phyloP scores from a whole-genome alignment of 2,797 vertebrate species.

The Neostethus bicornis region DNA sequence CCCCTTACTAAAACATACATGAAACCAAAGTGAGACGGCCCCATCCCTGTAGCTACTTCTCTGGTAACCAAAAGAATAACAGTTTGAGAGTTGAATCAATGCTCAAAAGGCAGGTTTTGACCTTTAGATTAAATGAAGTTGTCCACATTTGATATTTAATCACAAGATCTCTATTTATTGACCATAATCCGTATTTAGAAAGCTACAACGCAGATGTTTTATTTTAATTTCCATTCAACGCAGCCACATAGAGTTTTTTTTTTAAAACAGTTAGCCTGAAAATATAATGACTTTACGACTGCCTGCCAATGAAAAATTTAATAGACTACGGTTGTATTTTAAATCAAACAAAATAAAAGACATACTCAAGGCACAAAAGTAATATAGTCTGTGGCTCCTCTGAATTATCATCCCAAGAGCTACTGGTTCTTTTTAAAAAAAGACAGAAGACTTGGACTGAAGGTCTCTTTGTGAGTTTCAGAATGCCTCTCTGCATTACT shows the following conservation, averaged over 20 bases:
- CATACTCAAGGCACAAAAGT: constrained; percentile 48
- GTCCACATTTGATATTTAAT: constrained; percentile 29
- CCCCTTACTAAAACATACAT: constrained; percentile 71
- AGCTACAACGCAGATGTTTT: not conserved
- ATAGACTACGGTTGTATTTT: constrained; percentile 14
- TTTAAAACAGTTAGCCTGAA: not conserved
- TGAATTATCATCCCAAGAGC: constrained; percentile 72
- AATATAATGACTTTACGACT: not conserved
- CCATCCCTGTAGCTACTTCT: constrained; percentile 59
- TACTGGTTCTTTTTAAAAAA: constrained; percentile 69
- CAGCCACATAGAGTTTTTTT: not conserved
- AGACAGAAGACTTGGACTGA: constrained; percentile 68
- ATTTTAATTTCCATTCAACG: constrained; percentile 17
- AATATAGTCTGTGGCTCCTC: constrained; percentile 69
- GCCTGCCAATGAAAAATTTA: constrained; percentile 16
- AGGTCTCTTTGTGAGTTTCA: constrained; percentile 83
- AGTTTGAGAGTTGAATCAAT: constrained; percentile 53
- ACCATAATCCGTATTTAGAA: constrained; percentile 3
- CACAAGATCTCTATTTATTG: constrained; percentile 13
- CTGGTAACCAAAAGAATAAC: constrained; percentile 61
- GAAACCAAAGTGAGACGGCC: constrained; percentile 58
- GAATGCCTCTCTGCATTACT: constrained; percentile 83
- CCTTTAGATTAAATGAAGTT: constrained; percentile 27
- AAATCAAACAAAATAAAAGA: constrained; percentile 24
- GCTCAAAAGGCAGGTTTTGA: constrained; percentile 16